A percentile compares a stretch with the other conserved stretches of the same genome.
These are phyloP conservation scores for Channa striata DNA, from an alignment of 2,797 vertebrate species.

Conservation along the genomic window DNA sequence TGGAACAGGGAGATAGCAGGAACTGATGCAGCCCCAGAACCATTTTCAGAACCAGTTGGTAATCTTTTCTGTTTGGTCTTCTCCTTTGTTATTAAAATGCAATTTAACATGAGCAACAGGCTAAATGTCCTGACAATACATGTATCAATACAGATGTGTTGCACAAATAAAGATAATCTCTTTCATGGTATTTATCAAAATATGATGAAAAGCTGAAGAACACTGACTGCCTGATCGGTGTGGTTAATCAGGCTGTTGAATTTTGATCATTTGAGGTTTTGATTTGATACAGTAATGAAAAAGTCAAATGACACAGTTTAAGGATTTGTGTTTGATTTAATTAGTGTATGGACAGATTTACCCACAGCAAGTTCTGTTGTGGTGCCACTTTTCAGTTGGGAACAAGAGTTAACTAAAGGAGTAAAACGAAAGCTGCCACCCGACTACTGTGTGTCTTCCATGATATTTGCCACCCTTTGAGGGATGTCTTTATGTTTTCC, in stretches of 20 bases:
- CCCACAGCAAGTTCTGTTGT: background rate
- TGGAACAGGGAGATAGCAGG: conserved; percentile 73
- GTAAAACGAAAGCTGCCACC: background rate
- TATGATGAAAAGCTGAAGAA: conserved; percentile 22
- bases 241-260: conserved; percentile 3
- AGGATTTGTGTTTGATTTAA: background rate
- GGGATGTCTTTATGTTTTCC: background rate
- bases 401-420: background rate
- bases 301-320: background rate
- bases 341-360: background rate
- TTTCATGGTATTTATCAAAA: background rate
- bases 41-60: background rate
- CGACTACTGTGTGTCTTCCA: background rate
- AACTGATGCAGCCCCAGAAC: conserved; percentile 66
- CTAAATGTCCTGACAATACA: background rate
- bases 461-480: background rate
- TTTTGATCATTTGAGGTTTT: conserved; percentile 24
- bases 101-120: no score
- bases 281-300: background rate
- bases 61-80: background rate
- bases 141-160: background rate
- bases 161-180: background rate
- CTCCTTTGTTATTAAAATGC: background rate
- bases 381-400: background rate
- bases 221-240: conserved; percentile 15